Conservation (phyloP, 2,113 vertebrate genomes). For the Paraplagusia blochii region DNA sequence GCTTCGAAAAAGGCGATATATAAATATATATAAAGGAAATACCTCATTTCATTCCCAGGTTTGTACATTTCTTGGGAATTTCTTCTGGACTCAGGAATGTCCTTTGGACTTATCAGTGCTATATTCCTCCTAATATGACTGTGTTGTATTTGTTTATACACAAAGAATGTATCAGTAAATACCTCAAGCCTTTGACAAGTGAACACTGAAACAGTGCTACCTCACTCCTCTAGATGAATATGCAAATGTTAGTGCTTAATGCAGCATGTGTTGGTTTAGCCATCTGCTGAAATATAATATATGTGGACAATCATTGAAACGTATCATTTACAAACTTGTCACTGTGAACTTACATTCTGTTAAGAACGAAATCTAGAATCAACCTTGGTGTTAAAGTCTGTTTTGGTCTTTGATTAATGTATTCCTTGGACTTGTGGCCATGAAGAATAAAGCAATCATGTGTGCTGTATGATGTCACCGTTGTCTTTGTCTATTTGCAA, state of each 20-base stretch:
- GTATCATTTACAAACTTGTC: constrained; percentile 46
- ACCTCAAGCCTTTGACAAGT: constrained; percentile 43
- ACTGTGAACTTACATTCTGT: constrained; percentile 40
- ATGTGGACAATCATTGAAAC: constrained; percentile 66
- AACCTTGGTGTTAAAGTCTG: constrained; percentile 18
- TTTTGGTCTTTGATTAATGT: constrained; percentile 53
- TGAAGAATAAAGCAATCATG: constrained; percentile 66
- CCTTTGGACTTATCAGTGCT: constrained; percentile 43
- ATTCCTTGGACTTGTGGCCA: constrained; percentile 62
- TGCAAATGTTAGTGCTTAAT: constrained; percentile 47
- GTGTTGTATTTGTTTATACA: constrained; percentile 55
- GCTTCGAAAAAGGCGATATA: constrained; percentile 37
- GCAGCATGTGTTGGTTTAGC: constrained; percentile 38
- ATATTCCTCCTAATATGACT: constrained; percentile 38
- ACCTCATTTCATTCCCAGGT: constrained; percentile 65
- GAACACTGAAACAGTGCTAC: constrained; percentile 66
- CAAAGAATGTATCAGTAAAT: constrained; percentile 53
- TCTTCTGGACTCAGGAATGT: constrained; percentile 50
- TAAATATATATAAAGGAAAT: not conserved
- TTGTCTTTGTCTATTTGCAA: no score
- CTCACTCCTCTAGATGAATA: constrained; percentile 62
- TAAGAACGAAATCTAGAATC: constrained; percentile 4
- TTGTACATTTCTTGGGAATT: constrained; percentile 64
- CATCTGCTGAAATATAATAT: constrained; percentile 48
- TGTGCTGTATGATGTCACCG: constrained; percentile 15